Conservation (phyloP, 2,113 vertebrate species). For the Pollimyrus isidori region DNA sequence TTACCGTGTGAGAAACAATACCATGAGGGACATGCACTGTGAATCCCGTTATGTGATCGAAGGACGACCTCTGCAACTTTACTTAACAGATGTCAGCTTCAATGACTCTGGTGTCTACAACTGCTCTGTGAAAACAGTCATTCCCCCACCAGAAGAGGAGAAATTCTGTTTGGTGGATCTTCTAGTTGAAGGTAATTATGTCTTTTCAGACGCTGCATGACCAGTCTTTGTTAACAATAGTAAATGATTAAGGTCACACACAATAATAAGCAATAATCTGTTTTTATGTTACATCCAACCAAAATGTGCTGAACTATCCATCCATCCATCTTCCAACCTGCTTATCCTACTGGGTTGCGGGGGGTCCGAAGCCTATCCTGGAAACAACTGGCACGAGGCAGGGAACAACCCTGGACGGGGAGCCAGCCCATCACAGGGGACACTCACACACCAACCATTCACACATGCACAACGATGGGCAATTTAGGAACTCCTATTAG, state of each 20-base stretch:
- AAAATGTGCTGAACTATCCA: background rate
- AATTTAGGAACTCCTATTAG: too few relatives aligned
- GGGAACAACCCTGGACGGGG: too few relatives aligned
- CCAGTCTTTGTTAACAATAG: background rate
- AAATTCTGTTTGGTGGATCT: background rate
- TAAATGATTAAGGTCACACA: background rate
- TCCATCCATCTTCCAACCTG: too few relatives aligned
- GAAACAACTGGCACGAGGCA: too few relatives aligned
- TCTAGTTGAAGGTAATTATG: slow-evolving; percentile 19
- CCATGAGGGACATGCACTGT: accelerated
- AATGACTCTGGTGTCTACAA: slow-evolving; percentile 33
- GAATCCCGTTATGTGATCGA: background rate
- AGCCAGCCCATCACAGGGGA: too few relatives aligned
- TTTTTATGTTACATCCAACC: background rate
- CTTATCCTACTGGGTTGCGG: too few relatives aligned
- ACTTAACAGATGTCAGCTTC: slow-evolving; percentile 3
- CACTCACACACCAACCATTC: too few relatives aligned
- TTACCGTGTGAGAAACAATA: accelerated
- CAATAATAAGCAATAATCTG: background rate
- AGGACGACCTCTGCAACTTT: background rate
- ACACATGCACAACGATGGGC: too few relatives aligned
- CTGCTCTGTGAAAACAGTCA: background rate
- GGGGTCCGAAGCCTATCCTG: too few relatives aligned
- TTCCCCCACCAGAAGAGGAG: slow-evolving; percentile 24
- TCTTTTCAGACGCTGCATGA: background rate